Percentiles rank a stretch among this genome's conserved stretches.
These are phyloP conservation scores for Drosophila monieri DNA, from an alignment of 2,888 invertebrate genomes.

Conservation along the genomic window DNA sequence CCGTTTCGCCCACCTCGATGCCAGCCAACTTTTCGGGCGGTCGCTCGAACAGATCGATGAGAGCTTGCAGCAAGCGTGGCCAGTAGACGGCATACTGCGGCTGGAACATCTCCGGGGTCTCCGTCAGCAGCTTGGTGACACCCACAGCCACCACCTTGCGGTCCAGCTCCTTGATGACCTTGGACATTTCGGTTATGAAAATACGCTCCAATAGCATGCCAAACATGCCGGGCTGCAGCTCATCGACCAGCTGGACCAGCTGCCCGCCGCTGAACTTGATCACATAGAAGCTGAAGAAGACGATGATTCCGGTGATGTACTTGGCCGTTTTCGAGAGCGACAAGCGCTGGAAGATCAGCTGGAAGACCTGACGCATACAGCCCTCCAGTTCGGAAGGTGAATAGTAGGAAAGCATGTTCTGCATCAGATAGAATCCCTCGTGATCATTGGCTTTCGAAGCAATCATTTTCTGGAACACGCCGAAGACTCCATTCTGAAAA, in stretches of 20 bases:
- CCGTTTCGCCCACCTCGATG: conserved; percentile 38
- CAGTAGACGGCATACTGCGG: conserved; percentile 88
- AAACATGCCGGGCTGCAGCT: conserved; percentile 96
- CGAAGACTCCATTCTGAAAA: conserved; percentile 91
- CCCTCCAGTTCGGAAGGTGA: conserved; percentile 90
- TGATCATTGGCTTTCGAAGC: conserved; percentile 98
- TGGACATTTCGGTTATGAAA: conserved; percentile 93
- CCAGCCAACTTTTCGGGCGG: conserved; percentile 87
- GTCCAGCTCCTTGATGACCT: conserved; percentile 92
- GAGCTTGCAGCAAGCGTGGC: conserved; percentile 87
- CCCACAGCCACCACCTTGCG: conserved; percentile 96
- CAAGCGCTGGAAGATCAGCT: conserved; percentile 96
- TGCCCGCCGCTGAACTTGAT: conserved; percentile 91
- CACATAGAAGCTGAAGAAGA: conserved; percentile 94
- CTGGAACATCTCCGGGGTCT: conserved; percentile 88
- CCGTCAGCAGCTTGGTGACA: conserved; percentile 92
- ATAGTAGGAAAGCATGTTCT: conserved; percentile 92
- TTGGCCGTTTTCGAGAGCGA: conserved; percentile 97
- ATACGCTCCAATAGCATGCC: conserved; percentile 97
- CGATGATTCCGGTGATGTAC: conserved; percentile 94
- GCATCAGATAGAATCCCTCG: conserved; percentile 96
- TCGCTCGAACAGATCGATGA: conserved; percentile 94
- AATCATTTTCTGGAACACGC: conserved; percentile 98
- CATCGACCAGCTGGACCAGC: conserved; percentile 91
- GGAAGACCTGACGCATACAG: conserved; percentile 94